Evolutionary conservation across 1,140 invertebrate genomes (phyloP).

Genomic region (Solen grandis): DNA sequence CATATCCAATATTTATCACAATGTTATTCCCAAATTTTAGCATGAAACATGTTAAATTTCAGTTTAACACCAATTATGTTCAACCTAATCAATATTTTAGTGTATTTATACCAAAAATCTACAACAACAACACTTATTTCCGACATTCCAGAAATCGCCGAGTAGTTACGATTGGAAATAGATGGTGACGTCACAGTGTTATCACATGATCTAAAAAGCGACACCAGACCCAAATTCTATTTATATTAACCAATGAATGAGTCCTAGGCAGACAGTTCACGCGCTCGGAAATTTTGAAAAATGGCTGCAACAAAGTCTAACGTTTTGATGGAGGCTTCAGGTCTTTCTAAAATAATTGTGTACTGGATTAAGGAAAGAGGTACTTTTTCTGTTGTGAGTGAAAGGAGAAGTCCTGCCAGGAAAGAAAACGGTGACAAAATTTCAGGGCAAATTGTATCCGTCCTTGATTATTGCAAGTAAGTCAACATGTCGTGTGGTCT

Average conservation of each 20-base stretch:
- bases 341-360: conserved; percentile 28
- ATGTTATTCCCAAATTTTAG: conserved; percentile 9
- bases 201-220: conserved; percentile 23
- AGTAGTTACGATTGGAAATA: conserved; percentile 31
- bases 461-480: conserved; percentile 29
- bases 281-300: conserved; percentile 4
- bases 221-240: conserved; percentile 23
- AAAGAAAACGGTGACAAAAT: conserved; percentile 31
- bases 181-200: not conserved
- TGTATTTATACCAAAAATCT: conserved; percentile 9
- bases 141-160: conserved; percentile 25
- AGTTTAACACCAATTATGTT: not conserved
- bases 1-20: conserved; percentile 14
- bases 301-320: conserved; percentile 30
- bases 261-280: conserved; percentile 1
- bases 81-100: conserved; percentile 15
- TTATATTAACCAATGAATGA: conserved; percentile 29
- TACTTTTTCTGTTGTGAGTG: conserved; percentile 19
- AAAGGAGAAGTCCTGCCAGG: conserved; percentile 29
- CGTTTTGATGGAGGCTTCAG: conserved; percentile 32
- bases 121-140: conserved; percentile 29
- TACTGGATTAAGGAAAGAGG: conserved; percentile 34
- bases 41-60: conserved; percentile 28
- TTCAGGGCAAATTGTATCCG: conserved; percentile 30
- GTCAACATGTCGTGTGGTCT: conserved; percentile 12